phyloP scores from a whole-genome alignment of 2,888 invertebrate genomes.

The Nemoura dubitans region DNA sequence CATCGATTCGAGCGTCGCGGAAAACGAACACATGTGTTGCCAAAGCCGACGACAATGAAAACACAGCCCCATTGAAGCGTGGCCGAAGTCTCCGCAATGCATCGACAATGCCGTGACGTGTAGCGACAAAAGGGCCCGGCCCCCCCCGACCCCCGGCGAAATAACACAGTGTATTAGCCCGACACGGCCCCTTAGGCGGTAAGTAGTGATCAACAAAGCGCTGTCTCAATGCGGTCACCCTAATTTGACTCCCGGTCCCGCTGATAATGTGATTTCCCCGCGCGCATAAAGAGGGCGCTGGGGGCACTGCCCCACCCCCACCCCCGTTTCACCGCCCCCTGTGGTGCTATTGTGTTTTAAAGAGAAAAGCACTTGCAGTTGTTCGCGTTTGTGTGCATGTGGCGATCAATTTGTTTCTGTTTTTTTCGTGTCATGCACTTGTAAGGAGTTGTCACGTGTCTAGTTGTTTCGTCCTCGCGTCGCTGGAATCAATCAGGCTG shows the following conservation, averaged over 20 bases:
- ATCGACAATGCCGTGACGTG: neutral
- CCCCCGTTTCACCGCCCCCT: neutral
- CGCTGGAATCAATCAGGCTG: neutral
- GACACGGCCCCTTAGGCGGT: constrained; percentile 34
- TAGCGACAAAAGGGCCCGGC: neutral
- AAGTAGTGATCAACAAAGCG: constrained; percentile 35
- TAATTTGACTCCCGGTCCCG: constrained; percentile 45
- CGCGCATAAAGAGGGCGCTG: constrained; percentile 40
- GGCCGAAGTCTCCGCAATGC: neutral
- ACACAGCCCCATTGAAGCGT: neutral
- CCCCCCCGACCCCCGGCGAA: neutral
- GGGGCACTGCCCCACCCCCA: constrained; percentile 17
- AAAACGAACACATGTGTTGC: constrained; percentile 37
- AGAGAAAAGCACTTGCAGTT: neutral
- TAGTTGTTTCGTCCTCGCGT: neutral
- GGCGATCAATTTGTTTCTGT: neutral
- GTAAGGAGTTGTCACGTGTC: neutral
- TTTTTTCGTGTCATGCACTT: neutral
- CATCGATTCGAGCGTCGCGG: neutral
- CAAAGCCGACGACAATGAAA: neutral
- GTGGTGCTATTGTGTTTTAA: constrained; percentile 24
- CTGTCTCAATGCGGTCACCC: constrained; percentile 39
- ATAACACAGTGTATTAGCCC: constrained; percentile 20
- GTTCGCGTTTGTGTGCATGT: neutral
- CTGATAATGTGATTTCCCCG: constrained; percentile 40